These are phyloP conservation scores for Crenuchus spilurus DNA, from an alignment of 2,797 vertebrate genomes.

Conservation along the genomic window DNA sequence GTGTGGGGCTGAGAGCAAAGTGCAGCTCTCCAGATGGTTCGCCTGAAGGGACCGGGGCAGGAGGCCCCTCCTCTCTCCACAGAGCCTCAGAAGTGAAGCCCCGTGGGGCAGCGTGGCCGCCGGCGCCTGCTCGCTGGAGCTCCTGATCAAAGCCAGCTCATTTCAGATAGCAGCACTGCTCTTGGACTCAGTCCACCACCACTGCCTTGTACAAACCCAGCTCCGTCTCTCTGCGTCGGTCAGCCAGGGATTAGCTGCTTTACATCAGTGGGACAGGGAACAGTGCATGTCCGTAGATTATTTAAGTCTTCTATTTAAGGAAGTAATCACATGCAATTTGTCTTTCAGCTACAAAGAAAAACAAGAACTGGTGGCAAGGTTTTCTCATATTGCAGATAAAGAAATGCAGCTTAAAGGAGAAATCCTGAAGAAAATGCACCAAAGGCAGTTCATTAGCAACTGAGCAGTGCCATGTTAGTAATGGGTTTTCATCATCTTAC, in stretches of 20 bases:
- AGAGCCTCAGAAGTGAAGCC: constrained; percentile 50
- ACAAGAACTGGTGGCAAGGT: not conserved
- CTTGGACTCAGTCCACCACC: not conserved
- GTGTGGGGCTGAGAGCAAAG: constrained; percentile 33
- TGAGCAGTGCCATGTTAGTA: not conserved
- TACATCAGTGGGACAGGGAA: not conserved
- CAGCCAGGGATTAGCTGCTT: not conserved
- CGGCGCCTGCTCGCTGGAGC: constrained; percentile 34
- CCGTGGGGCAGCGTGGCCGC: constrained; percentile 54
- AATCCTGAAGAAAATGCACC: not conserved
- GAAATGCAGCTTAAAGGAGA: not conserved
- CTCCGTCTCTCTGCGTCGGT: not conserved
- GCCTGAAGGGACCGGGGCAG: constrained; percentile 61
- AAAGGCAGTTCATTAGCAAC: not conserved
- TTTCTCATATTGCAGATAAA: not conserved
- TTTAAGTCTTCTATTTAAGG: constrained; percentile 3
- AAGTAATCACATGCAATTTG: not conserved
- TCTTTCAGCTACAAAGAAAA: not conserved
- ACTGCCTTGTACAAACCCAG: not conserved
- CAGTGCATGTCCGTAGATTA: not conserved
- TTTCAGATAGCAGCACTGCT: constrained; percentile 16
- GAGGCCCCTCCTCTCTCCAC: constrained; percentile 57
- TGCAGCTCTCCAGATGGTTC: constrained; percentile 69
- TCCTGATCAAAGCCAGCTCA: constrained; percentile 62
- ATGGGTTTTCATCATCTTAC: not conserved